These are phyloP conservation scores for Dreissena rostriformis DNA, from an alignment of 1,140 invertebrate genomes.

Conservation along the genomic window DNA sequence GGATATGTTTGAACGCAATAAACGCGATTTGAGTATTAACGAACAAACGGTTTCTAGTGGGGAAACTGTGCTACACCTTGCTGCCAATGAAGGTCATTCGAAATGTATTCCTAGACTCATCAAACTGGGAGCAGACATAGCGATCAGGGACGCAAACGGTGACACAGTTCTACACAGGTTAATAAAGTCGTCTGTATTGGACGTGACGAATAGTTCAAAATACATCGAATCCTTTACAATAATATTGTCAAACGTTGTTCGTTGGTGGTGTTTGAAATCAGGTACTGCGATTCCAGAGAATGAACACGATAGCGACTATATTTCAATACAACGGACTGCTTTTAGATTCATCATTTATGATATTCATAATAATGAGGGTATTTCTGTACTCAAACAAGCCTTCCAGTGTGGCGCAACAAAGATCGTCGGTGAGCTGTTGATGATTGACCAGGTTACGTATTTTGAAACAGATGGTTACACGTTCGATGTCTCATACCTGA, in stretches of 20 bases:
- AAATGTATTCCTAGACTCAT: slow-evolving; percentile 60
- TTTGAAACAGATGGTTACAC: slow-evolving; percentile 31
- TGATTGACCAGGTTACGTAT: slow-evolving; percentile 58
- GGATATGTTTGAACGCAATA: slow-evolving; percentile 73
- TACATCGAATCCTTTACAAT: slow-evolving; percentile 61
- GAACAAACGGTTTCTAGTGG: slow-evolving; percentile 60
- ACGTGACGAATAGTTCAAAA: slow-evolving; percentile 34
- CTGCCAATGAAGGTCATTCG: slow-evolving; percentile 63
- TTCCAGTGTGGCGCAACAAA: slow-evolving; percentile 63
- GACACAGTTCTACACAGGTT: slow-evolving; percentile 72
- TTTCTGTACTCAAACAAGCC: slow-evolving; percentile 66
- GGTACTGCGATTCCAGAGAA: slow-evolving; percentile 59
- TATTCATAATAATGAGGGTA: slow-evolving; percentile 63
- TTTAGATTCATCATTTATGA: slow-evolving; percentile 59
- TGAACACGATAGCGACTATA: slow-evolving; percentile 40
- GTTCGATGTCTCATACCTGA: slow-evolving; percentile 68
- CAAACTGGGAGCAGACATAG: slow-evolving; percentile 65
- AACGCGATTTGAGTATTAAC: slow-evolving; percentile 74
- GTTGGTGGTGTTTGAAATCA: slow-evolving; percentile 66
- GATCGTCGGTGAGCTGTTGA: slow-evolving; percentile 55
- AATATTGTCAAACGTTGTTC: slow-evolving; percentile 59
- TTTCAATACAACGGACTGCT: slow-evolving; percentile 58
- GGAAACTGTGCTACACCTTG: slow-evolving; percentile 71
- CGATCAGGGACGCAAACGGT: slow-evolving; percentile 63
- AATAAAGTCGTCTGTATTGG: slow-evolving; percentile 48